Evolutionary conservation across 2,888 invertebrate species (phyloP), one percentile per base, ranked within the genome.

Genomic region (Alcis repandata): DNA sequence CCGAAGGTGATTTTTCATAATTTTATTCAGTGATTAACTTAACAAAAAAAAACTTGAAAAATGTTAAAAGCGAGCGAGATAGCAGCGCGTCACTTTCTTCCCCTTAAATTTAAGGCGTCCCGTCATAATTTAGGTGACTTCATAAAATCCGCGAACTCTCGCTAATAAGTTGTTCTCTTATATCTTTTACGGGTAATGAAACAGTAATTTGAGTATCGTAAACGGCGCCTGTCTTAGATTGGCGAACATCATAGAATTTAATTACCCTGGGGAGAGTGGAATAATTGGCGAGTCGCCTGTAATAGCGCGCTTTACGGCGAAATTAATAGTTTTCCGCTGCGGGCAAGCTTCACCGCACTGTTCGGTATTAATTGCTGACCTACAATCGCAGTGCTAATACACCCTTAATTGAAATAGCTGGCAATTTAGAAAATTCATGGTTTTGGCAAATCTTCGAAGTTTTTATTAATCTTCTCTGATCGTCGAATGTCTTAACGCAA

Each of bases 181-280:
- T 82, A 84, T 86, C 79, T 87, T 89, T 90, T 86, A 89, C 83
- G 83, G 84, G 79, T 86, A 87, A 91, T 90, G 84, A 91, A 91
- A 87, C 82, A 74, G 87, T 88, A 87, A 90, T 89, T 87, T 83
- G 84, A 86, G 86, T 88, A 90, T 90, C 91, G 87, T 90, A 89
- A 91, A 90, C 80, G 89, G 80, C 80, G 90, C 82, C 89, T 87
- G 89, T 87, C 90, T 91, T 87, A 89, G 87, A 90, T 88, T 87
- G 89, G 90, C 78, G 89, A 88, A 87, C 87, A 88, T 87, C 89
- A 89, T 88, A 87, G 87, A 90, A 87, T 92, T 92, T 92, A 91
- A 92, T 92, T 91, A 89, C 87, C 68, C 78, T 80, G 80, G 88
- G 90, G 90, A 84, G 89, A 83, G 82, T 79, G 84, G 82, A 89